Conservation (phyloP, 2,797 vertebrate species). For the Lophotriccus pileatus region DNA sequence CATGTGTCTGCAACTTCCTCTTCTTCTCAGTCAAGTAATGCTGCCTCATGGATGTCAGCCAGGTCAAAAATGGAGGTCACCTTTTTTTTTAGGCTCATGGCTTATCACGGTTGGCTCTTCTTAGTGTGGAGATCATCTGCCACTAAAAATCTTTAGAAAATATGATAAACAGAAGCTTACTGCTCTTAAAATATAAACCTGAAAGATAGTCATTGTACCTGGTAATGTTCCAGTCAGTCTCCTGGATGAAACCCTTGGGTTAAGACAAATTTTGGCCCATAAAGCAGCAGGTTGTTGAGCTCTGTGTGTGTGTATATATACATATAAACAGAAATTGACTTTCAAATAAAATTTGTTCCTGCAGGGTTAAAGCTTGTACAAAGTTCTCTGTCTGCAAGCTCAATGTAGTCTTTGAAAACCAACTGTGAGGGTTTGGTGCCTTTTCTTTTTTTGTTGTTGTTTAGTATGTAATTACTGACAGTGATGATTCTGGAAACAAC, state of each 20-base stretch:
- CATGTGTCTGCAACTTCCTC: slow-evolving; percentile 47
- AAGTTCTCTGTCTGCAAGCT: slow-evolving; percentile 24
- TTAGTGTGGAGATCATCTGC: background rate
- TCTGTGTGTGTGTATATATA: background rate
- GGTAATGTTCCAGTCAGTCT: background rate
- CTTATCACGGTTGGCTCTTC: background rate
- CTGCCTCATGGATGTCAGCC: slow-evolving; percentile 8
- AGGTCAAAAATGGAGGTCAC: slow-evolving; percentile 21
- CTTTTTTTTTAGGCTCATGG: background rate
- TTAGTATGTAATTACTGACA: slow-evolving; percentile 57
- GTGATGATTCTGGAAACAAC: slow-evolving; percentile 62
- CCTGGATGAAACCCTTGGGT: background rate
- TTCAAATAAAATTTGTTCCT: slow-evolving; percentile 19
- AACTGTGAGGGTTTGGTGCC: background rate
- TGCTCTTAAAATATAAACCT: background rate
- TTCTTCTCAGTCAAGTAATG: background rate
- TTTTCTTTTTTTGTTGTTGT: background rate
- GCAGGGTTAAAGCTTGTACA: slow-evolving; percentile 24
- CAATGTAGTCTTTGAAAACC: slow-evolving; percentile 38
- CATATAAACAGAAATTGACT: slow-evolving; percentile 26
- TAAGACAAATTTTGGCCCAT: background rate
- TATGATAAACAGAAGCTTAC: background rate
- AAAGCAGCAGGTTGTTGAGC: background rate
- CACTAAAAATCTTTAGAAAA: background rate
- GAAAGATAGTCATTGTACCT: background rate